These are phyloP conservation scores for Metopia argyrocephala DNA, from an alignment of 2,888 invertebrate genomes.

Conservation along the genomic window DNA sequence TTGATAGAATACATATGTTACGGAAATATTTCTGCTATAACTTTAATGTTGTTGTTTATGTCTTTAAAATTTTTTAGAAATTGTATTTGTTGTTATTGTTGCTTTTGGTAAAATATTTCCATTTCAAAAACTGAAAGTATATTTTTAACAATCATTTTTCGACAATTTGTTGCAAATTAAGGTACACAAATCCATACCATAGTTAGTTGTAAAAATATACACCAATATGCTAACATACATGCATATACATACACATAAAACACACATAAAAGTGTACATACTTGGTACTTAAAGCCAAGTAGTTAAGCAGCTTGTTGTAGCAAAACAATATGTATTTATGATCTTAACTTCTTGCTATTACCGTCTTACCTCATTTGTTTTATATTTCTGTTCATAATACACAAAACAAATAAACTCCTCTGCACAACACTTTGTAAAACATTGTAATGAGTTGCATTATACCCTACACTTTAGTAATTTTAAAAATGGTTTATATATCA, in stretches of 20 bases:
- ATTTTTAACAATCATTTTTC: no score
- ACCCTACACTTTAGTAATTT: no score
- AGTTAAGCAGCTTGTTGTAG: slow-evolving; percentile 47
- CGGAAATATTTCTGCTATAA: no score
- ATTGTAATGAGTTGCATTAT: slow-evolving; percentile 60
- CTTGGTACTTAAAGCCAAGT: slow-evolving; percentile 30
- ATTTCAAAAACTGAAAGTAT: neutral
- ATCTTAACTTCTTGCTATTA: slow-evolving; percentile 58
- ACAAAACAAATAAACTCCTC: neutral
- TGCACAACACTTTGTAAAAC: slow-evolving; percentile 38
- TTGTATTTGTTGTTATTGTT: slow-evolving; percentile 6
- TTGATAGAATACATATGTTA: no score
- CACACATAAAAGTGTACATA: neutral
- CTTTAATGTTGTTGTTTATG: neutral
- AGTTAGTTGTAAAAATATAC: no score
- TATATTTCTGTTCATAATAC: slow-evolving; percentile 7
- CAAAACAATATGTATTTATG: slow-evolving; percentile 59
- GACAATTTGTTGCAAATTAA: no score
- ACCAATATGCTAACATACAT: neutral
- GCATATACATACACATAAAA: neutral
- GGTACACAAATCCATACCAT: no score
- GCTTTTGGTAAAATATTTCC: slow-evolving; percentile 31
- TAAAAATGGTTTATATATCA: no score
- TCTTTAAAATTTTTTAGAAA: neutral
- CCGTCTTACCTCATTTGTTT: slow-evolving; percentile 58